These are phyloP conservation scores for Jordanella pulchra DNA, from an alignment of 2,797 vertebrate species.

Conservation along the genomic window DNA sequence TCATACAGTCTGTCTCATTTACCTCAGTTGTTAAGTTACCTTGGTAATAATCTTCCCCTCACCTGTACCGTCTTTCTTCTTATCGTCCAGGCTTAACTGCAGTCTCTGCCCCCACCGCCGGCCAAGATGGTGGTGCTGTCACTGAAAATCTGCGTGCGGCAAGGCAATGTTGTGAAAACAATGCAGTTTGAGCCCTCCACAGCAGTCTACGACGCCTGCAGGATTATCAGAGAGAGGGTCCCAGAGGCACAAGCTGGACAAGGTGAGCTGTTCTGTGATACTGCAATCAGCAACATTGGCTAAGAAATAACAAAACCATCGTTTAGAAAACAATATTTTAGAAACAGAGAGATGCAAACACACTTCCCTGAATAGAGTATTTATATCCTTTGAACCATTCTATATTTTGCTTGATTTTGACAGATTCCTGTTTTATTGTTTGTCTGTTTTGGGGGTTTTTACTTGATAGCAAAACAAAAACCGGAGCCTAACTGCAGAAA, in stretches of 20 bases:
- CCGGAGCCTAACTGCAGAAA: background rate
- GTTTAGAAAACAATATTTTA: background rate
- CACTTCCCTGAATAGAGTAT: background rate
- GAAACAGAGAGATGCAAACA: background rate
- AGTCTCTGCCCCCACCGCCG: conserved; percentile 32
- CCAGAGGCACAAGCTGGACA: conserved; percentile 95
- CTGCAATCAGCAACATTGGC: background rate
- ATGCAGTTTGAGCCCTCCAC: conserved; percentile 99
- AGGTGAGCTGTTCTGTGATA: conserved; percentile 75
- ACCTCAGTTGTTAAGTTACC: background rate
- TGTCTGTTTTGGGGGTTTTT: background rate
- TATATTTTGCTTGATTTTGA: background rate
- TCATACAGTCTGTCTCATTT: background rate
- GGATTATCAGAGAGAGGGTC: conserved; percentile 93
- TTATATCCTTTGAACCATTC: background rate
- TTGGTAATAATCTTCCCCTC: background rate
- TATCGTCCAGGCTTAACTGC: conserved; percentile 65
- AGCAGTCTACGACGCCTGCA: conserved; percentile 92
- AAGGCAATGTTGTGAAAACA: conserved; percentile 98
- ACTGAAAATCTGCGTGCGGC: conserved; percentile 96
- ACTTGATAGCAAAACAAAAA: background rate
- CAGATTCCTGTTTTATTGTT: background rate
- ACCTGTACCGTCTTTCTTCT: background rate
- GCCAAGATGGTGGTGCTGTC: conserved; percentile 94
- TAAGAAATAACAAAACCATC: background rate